A percentile compares a stretch with the other conserved stretches of the same genome.
phyloP scores from a whole-genome alignment of 2,113 vertebrate genomes.

The Neodontobutis hainanensis region DNA sequence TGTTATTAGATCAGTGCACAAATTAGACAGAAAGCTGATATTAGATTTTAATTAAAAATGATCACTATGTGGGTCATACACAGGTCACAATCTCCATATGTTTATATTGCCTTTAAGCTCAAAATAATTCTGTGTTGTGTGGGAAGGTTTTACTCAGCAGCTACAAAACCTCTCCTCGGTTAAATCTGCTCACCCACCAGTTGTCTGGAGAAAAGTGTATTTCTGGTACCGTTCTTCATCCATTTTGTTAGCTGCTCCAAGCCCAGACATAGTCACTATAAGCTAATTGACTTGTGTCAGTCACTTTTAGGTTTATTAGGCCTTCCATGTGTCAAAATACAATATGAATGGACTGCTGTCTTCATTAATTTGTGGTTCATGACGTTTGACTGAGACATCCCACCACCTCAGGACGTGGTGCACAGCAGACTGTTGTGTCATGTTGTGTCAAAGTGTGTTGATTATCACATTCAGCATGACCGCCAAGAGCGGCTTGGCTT shows the following conservation, averaged over 20 bases:
- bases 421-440: neutral
- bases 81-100: slow-evolving; percentile 20
- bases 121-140: slow-evolving; percentile 36
- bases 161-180: slow-evolving; percentile 12
- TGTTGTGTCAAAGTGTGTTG: slow-evolving; percentile 18
- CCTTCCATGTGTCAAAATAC: no score
- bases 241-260: no score
- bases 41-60: slow-evolving; percentile 20
- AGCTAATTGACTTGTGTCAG: no score
- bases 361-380: no score
- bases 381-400: neutral
- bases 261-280: no score
- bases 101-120: slow-evolving; percentile 29
- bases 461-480: slow-evolving; percentile 27
- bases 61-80: slow-evolving; percentile 18
- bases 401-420: neutral
- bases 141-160: slow-evolving; percentile 41
- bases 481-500: slow-evolving; percentile 23
- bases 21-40: slow-evolving; percentile 9
- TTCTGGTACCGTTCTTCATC: no score
- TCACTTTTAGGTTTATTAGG: no score
- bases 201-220: slow-evolving; percentile 25
- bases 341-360: no score
- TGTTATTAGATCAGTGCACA: slow-evolving; percentile 7
- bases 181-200: slow-evolving; percentile 40